Percentiles rank a stretch among this genome's conserved stretches.
These are phyloP conservation scores for Anarhynchus alexandrinus DNA, from an alignment of 2,113 vertebrate species.

Conservation along the genomic window DNA sequence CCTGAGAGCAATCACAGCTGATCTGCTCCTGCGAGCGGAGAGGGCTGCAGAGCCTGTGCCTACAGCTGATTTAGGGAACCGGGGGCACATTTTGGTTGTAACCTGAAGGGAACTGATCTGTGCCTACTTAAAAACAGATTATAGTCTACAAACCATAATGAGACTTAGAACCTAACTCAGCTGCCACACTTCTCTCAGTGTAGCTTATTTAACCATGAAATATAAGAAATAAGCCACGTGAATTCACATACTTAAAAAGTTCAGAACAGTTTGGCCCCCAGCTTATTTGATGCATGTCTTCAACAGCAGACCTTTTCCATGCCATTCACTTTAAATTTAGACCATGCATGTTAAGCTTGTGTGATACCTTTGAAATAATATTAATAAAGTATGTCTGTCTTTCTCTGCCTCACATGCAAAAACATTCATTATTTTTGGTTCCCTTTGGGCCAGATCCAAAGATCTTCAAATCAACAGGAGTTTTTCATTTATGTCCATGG, in stretches of 20 bases:
- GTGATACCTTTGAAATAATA: background rate
- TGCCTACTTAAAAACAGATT: background rate
- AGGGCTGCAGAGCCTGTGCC: background rate
- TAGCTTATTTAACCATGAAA: background rate
- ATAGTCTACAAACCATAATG: background rate
- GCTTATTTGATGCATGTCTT: background rate
- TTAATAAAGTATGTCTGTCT: background rate
- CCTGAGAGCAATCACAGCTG: background rate
- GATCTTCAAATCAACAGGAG: slow-evolving; percentile 36
- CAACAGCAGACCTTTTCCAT: background rate
- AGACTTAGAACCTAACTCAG: background rate
- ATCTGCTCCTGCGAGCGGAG: background rate
- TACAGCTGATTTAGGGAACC: background rate
- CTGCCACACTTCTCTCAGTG: background rate
- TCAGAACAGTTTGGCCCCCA: background rate
- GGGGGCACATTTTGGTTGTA: background rate
- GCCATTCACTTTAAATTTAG: background rate
- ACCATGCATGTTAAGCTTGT: background rate
- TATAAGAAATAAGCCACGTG: background rate
- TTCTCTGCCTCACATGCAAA: background rate
- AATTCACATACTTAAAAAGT: background rate
- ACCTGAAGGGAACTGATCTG: background rate
- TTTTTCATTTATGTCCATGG: background rate
- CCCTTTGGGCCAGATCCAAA: slow-evolving; percentile 14
- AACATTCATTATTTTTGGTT: slow-evolving; percentile 14